A percentile compares a stretch with the other conserved stretches of the same genome.
Evolutionary conservation across 1,140 invertebrate species (phyloP).

Genomic region (Archivesica marissinica): DNA sequence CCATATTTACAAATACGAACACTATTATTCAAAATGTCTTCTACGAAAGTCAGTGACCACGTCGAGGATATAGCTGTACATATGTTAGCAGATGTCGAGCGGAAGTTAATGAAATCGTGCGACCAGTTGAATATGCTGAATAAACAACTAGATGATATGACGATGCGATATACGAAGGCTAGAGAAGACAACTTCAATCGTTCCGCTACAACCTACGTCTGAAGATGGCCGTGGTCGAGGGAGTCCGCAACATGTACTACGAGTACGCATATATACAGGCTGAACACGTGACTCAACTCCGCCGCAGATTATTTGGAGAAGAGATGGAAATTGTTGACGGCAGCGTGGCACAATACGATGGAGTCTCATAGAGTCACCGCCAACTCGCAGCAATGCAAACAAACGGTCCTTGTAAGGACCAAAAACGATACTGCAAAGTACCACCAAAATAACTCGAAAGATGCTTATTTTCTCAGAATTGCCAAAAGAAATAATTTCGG

Average conservation of each 20-base stretch:
- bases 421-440: background rate
- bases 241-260: slow-evolving; percentile 68
- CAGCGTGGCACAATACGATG: background rate
- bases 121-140: slow-evolving; percentile 63
- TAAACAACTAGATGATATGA: slow-evolving; percentile 51
- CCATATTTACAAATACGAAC: no score
- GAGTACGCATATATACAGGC: slow-evolving; percentile 68
- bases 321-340: slow-evolving; percentile 14
- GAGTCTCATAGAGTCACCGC: background rate
- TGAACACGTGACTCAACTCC: slow-evolving; percentile 55
- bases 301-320: slow-evolving; percentile 53
- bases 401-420: slow-evolving; percentile 18
- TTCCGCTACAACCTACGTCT: slow-evolving; percentile 67
- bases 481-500: no score
- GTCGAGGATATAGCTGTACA: background rate
- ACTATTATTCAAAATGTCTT: background rate
- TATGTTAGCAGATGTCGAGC: slow-evolving; percentile 30
- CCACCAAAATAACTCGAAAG: slow-evolving; percentile 7
- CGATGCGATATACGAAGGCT: slow-evolving; percentile 59
- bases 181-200: slow-evolving; percentile 51
- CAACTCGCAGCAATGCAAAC: background rate
- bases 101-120: slow-evolving; percentile 65
- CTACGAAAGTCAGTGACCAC: background rate
- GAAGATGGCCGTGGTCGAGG: slow-evolving; percentile 66
- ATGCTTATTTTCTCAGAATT: background rate